phyloP scores from a whole-genome alignment of 2,888 invertebrate species.

The Lasioglossum zephyrum region DNA sequence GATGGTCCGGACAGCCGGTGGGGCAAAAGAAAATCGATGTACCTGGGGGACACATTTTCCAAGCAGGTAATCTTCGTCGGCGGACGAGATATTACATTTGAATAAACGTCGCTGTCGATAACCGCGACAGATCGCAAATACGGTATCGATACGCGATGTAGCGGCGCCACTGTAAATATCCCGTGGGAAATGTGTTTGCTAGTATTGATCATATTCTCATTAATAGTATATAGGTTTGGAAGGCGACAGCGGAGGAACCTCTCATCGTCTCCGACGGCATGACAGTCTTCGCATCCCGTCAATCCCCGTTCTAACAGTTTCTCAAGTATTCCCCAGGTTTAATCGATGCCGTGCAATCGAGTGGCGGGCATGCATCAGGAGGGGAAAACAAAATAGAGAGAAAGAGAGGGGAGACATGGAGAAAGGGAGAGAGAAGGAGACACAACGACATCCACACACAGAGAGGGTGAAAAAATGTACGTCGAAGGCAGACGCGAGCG shows the following conservation, averaged over 20 bases:
- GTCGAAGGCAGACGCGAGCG: conserved; percentile 45
- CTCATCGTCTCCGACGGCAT: not conserved
- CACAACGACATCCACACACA: not conserved
- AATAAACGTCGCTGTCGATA: conserved; percentile 84
- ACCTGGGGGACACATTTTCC: conserved; percentile 82
- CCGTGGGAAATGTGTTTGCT: conserved; percentile 83
- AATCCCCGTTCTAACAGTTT: not conserved
- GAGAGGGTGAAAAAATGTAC: conserved; percentile 25
- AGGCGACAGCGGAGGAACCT: conserved; percentile 19
- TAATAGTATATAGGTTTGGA: conserved; percentile 73
- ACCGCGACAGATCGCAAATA: conserved; percentile 74
- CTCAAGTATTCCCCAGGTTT: conserved; percentile 41
- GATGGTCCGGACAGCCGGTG: not conserved
- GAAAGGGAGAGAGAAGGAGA: not conserved
- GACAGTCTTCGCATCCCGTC: conserved; percentile 24
- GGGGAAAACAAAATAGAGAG: not conserved
- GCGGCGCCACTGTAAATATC: conserved; percentile 73
- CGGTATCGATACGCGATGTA: conserved; percentile 75
- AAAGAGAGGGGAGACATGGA: not conserved
- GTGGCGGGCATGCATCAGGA: not conserved
- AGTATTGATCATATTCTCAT: conserved; percentile 83
- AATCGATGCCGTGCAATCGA: conserved; percentile 47
- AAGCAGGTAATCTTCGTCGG: conserved; percentile 82
- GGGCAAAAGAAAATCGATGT: conserved; percentile 59
- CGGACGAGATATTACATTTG: conserved; percentile 84